These are phyloP conservation scores for Grus americana DNA, from an alignment of 2,113 vertebrate genomes.

Conservation along the genomic window DNA sequence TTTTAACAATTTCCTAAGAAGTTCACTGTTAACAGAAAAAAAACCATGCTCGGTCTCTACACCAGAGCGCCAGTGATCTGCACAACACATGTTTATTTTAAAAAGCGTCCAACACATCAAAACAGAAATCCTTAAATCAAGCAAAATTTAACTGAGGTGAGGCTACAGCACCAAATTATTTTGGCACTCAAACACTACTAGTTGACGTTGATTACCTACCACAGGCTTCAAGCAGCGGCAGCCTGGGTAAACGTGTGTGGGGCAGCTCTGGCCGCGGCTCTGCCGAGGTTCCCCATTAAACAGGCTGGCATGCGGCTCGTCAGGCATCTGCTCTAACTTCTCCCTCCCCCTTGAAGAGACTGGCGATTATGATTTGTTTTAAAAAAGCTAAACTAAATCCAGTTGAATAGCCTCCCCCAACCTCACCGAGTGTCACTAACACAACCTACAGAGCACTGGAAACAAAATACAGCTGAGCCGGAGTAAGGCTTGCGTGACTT, in stretches of 20 bases:
- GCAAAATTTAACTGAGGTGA: not conserved
- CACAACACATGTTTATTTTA: not conserved
- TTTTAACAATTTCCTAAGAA: not conserved
- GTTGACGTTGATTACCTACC: not conserved
- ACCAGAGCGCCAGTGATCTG: not conserved
- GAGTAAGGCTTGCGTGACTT: conserved; percentile 72
- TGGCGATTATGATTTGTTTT: not conserved
- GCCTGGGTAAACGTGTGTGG: not conserved
- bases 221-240: not conserved
- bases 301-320: not conserved
- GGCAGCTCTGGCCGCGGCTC: not conserved
- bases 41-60: not conserved
- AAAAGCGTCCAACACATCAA: not conserved
- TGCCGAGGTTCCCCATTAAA: not conserved
- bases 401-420: not conserved
- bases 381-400: not conserved
- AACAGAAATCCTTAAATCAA: not conserved
- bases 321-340: not conserved
- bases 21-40: not conserved
- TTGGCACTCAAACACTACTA: not conserved
- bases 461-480: conserved; percentile 44
- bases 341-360: not conserved
- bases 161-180: not conserved
- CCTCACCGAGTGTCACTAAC: conserved; percentile 46
- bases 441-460: conserved; percentile 42